phyloP scores from a whole-genome alignment of 2,797 vertebrate species.

The Denticeps clupeoides region DNA sequence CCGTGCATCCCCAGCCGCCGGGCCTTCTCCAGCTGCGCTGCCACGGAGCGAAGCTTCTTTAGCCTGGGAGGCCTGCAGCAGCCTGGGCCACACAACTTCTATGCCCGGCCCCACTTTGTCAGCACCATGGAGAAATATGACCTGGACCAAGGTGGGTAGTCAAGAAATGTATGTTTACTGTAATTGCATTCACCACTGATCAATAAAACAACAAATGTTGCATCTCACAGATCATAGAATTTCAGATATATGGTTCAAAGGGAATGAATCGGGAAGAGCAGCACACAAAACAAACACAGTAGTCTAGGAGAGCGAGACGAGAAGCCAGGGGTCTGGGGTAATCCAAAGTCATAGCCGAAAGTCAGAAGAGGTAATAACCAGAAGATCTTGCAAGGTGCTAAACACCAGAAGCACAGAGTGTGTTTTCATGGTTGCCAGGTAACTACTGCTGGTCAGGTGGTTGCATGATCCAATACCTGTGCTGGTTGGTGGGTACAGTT shows the following conservation, averaged over 20 bases:
- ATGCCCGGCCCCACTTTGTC: slow-evolving; percentile 94
- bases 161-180: background rate
- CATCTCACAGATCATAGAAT: background rate
- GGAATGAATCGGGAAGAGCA: too few relatives aligned
- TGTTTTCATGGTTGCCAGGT: too few relatives aligned
- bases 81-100: slow-evolving; percentile 95
- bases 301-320: too few relatives aligned
- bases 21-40: slow-evolving; percentile 79
- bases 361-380: too few relatives aligned
- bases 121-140: slow-evolving; percentile 93
- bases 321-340: too few relatives aligned
- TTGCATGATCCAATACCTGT: too few relatives aligned
- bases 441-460: too few relatives aligned
- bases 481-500: too few relatives aligned
- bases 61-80: slow-evolving; percentile 94
- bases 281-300: background rate
- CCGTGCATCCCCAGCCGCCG: slow-evolving; percentile 87
- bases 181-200: too few relatives aligned
- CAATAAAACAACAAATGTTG: background rate
- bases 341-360: too few relatives aligned
- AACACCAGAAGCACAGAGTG: too few relatives aligned
- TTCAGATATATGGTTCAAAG: background rate
- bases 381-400: too few relatives aligned
- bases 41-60: slow-evolving; percentile 71
- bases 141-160: slow-evolving; percentile 79